These are phyloP conservation scores for Hylaea fasciaria DNA, from an alignment of 2,888 invertebrate species.

Conservation along the genomic window DNA sequence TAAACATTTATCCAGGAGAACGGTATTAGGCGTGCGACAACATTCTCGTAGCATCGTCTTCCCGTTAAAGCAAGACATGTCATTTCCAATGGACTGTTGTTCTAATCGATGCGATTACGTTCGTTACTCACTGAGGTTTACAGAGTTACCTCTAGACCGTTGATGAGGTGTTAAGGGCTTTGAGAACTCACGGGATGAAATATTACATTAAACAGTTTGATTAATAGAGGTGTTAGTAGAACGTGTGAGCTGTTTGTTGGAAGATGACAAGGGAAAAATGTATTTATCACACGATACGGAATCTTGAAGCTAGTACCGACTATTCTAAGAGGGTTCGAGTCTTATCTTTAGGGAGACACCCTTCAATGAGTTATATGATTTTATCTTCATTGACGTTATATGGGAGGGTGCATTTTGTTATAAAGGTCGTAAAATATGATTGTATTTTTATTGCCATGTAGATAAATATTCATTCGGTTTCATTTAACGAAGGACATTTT, in stretches of 20 bases:
- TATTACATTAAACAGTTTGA: conserved; percentile 12
- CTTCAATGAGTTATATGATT: conserved; percentile 9
- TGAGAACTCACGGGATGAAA: conserved; percentile 15
- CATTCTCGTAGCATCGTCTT: too few species aligned
- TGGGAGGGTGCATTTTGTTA: conserved; percentile 19
- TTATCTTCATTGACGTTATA: conserved; percentile 6
- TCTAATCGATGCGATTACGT: neutral
- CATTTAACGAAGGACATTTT: conserved; percentile 1
- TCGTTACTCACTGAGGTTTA: too few species aligned
- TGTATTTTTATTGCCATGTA: conserved; percentile 11
- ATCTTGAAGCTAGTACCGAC: too few species aligned
- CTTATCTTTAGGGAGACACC: neutral
- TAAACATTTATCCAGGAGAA: too few species aligned
- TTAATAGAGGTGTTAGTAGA: conserved; percentile 12
- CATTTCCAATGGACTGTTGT: conserved; percentile 1
- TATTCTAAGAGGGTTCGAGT: neutral
- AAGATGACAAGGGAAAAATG: neutral
- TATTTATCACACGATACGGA: too few species aligned
- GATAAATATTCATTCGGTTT: neutral
- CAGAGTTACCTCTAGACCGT: conserved; percentile 4
- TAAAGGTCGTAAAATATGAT: conserved; percentile 20
- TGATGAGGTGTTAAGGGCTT: conserved; percentile 28
- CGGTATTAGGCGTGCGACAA: neutral
- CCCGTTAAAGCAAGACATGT: neutral
- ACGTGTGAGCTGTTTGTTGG: conserved; percentile 10